Evolutionary conservation across 2,113 vertebrate genomes (phyloP).

Genomic region (Bubo bubo): DNA sequence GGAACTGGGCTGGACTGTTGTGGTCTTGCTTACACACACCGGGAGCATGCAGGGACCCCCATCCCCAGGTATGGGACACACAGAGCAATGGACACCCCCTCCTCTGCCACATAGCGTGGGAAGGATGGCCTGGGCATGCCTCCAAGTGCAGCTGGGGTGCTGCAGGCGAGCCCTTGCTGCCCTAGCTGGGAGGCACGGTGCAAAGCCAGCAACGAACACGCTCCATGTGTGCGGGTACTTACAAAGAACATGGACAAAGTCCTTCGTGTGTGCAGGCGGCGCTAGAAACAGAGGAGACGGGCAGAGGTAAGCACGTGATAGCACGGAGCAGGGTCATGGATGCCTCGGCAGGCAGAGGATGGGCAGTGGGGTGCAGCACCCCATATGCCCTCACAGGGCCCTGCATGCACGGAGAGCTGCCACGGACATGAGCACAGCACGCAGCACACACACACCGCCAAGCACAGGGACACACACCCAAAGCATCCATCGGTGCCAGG

Average conservation of each 20-base stretch:
- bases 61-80: rapidly evolving
- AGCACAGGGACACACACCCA: neutral
- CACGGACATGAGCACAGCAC: rapidly evolving
- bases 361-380: neutral
- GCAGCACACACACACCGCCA: rapidly evolving
- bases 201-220: neutral
- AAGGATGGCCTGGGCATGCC: neutral
- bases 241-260: constrained; percentile 99
- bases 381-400: rapidly evolving
- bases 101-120: neutral
- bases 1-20: neutral
- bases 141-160: neutral
- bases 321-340: neutral
- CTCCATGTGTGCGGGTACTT: constrained; percentile 73
- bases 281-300: constrained; percentile 76
- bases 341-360: neutral
- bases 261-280: constrained; percentile 90
- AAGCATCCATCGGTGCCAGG: rapidly evolving
- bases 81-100: neutral
- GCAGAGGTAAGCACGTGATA: constrained; percentile 54
- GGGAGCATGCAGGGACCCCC: neutral
- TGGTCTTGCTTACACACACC: neutral
- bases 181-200: neutral
- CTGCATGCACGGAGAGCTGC: neutral
- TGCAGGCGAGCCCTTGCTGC: neutral